phyloP scores from a whole-genome alignment of 1,140 invertebrate genomes.

The Achroia grisella region DNA sequence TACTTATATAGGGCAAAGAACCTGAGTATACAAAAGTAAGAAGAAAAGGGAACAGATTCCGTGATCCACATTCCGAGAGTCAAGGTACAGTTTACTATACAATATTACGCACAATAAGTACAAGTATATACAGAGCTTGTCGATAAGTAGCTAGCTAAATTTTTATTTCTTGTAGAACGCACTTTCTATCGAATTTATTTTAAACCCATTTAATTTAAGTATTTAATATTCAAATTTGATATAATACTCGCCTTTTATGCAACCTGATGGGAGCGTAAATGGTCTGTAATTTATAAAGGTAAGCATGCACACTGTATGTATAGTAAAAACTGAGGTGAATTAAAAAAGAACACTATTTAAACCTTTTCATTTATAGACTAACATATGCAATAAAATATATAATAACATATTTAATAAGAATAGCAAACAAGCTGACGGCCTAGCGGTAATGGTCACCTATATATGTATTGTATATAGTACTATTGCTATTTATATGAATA shows the following conservation, averaged over 20 bases:
- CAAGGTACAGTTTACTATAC: conserved; percentile 75
- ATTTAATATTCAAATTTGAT: conserved; percentile 63
- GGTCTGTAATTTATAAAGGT: conserved; percentile 71
- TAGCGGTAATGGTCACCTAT: too few relatives aligned
- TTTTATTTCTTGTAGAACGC: conserved; percentile 67
- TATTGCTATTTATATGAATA: too few relatives aligned
- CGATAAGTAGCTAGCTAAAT: conserved; percentile 64
- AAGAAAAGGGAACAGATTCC: conserved; percentile 83
- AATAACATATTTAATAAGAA: too few relatives aligned
- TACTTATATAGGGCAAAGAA: conserved; percentile 78
- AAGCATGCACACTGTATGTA: conserved; percentile 69
- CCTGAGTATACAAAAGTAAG: conserved; percentile 87
- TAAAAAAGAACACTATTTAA: too few relatives aligned
- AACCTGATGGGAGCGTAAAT: conserved; percentile 70
- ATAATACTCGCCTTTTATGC: conserved; percentile 71
- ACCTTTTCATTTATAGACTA: too few relatives aligned
- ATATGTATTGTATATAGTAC: too few relatives aligned
- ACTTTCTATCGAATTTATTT: conserved; percentile 62
- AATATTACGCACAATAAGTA: background rate
- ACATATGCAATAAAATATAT: too few relatives aligned
- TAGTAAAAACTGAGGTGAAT: conserved; percentile 3
- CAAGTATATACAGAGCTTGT: conserved; percentile 45
- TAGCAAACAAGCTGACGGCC: too few relatives aligned
- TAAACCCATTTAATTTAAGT: conserved; percentile 50
- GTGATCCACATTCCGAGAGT: conserved; percentile 85